A percentile compares a stretch with the other conserved stretches of the same genome.
These are phyloP conservation scores for Anthophora plumipes DNA, from an alignment of 2,888 invertebrate genomes.

Conservation along the genomic window DNA sequence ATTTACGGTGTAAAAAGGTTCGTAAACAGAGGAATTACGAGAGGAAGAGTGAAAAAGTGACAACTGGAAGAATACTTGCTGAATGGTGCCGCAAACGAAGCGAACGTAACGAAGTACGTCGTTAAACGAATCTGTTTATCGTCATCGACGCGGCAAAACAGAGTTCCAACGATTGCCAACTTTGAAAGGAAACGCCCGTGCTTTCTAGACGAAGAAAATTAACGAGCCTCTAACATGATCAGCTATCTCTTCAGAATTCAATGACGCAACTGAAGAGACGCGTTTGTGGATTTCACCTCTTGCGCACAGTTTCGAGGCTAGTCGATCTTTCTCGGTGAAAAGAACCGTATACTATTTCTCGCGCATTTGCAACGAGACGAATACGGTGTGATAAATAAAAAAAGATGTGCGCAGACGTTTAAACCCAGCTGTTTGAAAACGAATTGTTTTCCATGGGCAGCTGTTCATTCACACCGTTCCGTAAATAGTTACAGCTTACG, in stretches of 20 bases:
- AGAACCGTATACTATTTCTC: neutral
- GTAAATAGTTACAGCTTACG: neutral
- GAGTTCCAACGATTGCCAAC: neutral
- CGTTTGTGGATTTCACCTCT: neutral
- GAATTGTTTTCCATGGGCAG: conserved; percentile 14
- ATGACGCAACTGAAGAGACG: neutral
- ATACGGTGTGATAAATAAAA: neutral
- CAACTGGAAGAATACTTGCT: neutral
- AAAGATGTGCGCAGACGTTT: conserved; percentile 5
- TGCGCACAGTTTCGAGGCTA: too few relatives aligned
- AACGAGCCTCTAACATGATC: conserved; percentile 26
- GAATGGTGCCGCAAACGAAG: neutral
- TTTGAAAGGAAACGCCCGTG: conserved; percentile 2
- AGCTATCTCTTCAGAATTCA: neutral
- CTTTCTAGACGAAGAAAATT: neutral
- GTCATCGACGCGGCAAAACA: neutral
- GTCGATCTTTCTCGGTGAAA: too few relatives aligned
- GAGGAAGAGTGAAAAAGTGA: neutral
- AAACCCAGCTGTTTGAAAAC: neutral
- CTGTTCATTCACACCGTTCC: conserved; percentile 23
- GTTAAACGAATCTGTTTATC: conserved; percentile 38
- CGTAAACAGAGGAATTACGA: conserved; percentile 6
- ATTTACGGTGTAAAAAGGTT: conserved; percentile 6
- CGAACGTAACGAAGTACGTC: conserved; percentile 25
- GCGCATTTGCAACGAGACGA: neutral